These are phyloP conservation scores for Perccottus glenii DNA, from an alignment of 2,113 vertebrate genomes.

Conservation along the genomic window DNA sequence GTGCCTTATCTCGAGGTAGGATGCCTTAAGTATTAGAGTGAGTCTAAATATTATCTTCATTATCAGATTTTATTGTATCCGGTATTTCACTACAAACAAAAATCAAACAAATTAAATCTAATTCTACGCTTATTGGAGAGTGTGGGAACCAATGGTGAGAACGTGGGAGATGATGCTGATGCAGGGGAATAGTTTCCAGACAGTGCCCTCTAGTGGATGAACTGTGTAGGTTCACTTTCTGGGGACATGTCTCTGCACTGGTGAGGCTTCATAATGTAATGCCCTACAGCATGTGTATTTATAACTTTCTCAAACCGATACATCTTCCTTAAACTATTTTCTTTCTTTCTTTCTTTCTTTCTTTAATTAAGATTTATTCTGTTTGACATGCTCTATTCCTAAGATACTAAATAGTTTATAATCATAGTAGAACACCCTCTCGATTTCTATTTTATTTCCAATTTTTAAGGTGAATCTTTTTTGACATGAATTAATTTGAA, in stretches of 20 bases:
- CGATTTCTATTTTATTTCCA: background rate
- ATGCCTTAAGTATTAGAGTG: background rate
- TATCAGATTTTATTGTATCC: conserved; percentile 21
- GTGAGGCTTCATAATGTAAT: conserved; percentile 13
- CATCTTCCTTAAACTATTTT: too few species aligned
- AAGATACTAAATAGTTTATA: background rate
- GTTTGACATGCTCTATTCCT: too few species aligned
- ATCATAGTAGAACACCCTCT: background rate
- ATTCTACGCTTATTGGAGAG: conserved; percentile 2
- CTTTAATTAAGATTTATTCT: background rate
- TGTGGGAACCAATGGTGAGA: conserved; percentile 15
- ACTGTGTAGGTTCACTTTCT: conserved; percentile 11
- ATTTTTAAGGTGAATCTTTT: too few species aligned
- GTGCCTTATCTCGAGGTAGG: conserved; percentile 92
- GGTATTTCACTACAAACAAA: conserved; percentile 16
- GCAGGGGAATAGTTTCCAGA: conserved; percentile 31
- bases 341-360: too few species aligned
- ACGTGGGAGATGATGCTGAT: background rate
- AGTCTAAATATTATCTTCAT: background rate
- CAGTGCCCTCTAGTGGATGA: conserved; percentile 67
- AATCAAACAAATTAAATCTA: conserved; percentile 4
- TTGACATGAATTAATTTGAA: too few species aligned
- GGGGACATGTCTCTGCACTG: conserved; percentile 4
- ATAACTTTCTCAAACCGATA: background rate
- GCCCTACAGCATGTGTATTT: conserved; percentile 23